Evolutionary conservation across 1,140 invertebrate genomes (phyloP), one percentile per base, ranked within the genome.

Genomic region (Achroia grisella): DNA sequence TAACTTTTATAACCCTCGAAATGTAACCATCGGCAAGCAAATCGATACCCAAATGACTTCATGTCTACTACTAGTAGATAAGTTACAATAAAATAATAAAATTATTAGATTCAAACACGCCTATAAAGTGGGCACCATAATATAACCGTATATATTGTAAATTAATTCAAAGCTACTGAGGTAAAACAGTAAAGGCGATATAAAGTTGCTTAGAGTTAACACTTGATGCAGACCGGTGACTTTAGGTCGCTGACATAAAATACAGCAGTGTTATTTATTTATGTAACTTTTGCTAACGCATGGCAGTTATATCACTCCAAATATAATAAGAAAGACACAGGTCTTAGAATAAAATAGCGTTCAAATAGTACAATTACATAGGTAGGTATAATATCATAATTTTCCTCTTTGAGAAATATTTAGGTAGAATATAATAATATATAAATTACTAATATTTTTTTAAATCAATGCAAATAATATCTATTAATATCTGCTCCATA

Each of bases 91-190:
- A 37, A 8, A 37, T 31, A 15, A 17, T 11, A 17, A 37, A 37
- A 37, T 37, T 37, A 17, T 17, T 2, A 17, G 8, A 17, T 17
- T n/a, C 35, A 17, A 37, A 17, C 35, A 37, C 12, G 15, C 2
- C 13, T 15, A 37, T 17, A 37, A 17, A 15, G 17, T 23, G 17
- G 17, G 17, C 17, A 23, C 17, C 17, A 23, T 17, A 12, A 17
- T 13, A 37, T 37, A 37, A 37, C 17, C 6, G 5, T 17, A 37
- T 17, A 37, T 17, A 46, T 41, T 41, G 39, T 29, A 48, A 48
- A 42, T 48, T 48, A 48, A 48, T 23, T 48, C 46, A 42, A 48
- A 41, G 46, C 46, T 48, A 48, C 46, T 33, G 43, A 37, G 43
- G 29, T 34, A 9, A 8, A 29, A 10, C 35, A n/a, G 44, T 39